phyloP scores from a whole-genome alignment of 2,888 invertebrate species.

The Parnassius glacialis region DNA sequence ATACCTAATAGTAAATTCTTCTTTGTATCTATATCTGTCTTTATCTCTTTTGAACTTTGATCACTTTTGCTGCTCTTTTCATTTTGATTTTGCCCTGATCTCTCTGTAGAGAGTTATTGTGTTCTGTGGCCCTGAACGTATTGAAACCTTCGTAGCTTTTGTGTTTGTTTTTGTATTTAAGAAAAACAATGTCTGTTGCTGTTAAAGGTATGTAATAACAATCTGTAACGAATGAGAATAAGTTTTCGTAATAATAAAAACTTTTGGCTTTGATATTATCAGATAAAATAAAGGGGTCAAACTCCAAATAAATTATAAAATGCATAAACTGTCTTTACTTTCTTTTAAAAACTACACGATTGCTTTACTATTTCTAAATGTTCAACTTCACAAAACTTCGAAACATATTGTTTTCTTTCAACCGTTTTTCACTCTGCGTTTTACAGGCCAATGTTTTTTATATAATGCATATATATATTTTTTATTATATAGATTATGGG shows the following conservation, averaged over 20 bases:
- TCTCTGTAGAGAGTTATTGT: no score
- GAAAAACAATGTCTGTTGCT: conserved; percentile 27
- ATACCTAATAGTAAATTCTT: no score
- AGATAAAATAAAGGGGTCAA: conserved; percentile 17
- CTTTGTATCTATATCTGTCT: no score
- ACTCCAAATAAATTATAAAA: conserved; percentile 17
- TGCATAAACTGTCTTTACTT: background rate
- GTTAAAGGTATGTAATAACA: conserved; percentile 27
- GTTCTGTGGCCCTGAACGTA: no score
- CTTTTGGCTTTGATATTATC: conserved; percentile 6
- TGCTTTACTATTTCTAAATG: no score
- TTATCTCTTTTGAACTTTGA: no score
- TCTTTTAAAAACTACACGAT: no score
- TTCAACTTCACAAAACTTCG: no score
- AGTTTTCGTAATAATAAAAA: background rate
- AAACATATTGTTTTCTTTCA: background rate
- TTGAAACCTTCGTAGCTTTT: background rate
- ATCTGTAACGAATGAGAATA: background rate
- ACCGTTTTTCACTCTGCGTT: background rate
- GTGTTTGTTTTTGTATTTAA: conserved; percentile 5
- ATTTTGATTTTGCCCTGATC: no score
- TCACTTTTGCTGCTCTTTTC: no score
- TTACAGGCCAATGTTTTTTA: background rate
- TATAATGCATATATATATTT: no score
- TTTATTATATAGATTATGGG: no score